These are phyloP conservation scores for Halichoerus grypus DNA, from an alignment of 2,113 vertebrate species.

Conservation along the genomic window DNA sequence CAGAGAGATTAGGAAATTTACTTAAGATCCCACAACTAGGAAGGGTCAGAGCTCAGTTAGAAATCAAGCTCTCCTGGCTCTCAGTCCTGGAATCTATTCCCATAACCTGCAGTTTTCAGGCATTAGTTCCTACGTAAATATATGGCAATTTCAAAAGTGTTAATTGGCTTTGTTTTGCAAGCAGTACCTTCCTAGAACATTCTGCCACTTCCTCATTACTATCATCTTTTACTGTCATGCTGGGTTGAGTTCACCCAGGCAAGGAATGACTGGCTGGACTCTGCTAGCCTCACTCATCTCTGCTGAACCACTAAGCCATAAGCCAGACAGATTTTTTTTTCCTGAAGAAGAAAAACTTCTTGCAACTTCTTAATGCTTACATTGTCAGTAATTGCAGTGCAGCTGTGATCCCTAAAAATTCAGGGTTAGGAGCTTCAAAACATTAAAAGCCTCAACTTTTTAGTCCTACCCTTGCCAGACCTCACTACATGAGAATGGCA, in stretches of 20 bases:
- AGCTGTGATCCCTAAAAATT: not conserved
- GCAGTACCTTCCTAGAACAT: not conserved
- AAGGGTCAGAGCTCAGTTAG: not conserved
- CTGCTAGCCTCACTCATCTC: not conserved
- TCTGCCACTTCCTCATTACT: not conserved
- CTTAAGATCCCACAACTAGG: not conserved
- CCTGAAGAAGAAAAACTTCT: constrained; percentile 7
- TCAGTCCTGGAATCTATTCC: not conserved
- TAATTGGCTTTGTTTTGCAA: not conserved
- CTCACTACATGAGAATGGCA: not conserved
- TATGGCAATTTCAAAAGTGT: not conserved
- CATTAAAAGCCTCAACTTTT: not conserved
- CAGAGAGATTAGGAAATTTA: not conserved
- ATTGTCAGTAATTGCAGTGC: not conserved
- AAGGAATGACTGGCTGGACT: not conserved
- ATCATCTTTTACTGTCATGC: not conserved
- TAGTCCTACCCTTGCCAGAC: not conserved
- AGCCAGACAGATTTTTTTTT: not conserved
- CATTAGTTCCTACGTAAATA: not conserved
- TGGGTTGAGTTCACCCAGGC: not conserved
- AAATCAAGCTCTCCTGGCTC: not conserved
- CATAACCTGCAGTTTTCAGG: not conserved
- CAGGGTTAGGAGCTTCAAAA: not conserved
- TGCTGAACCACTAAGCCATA: not conserved
- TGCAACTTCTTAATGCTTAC: not conserved